Evolutionary conservation across 2,113 vertebrate species (phyloP).

Genomic region (Hippocampus barbouri): DNA sequence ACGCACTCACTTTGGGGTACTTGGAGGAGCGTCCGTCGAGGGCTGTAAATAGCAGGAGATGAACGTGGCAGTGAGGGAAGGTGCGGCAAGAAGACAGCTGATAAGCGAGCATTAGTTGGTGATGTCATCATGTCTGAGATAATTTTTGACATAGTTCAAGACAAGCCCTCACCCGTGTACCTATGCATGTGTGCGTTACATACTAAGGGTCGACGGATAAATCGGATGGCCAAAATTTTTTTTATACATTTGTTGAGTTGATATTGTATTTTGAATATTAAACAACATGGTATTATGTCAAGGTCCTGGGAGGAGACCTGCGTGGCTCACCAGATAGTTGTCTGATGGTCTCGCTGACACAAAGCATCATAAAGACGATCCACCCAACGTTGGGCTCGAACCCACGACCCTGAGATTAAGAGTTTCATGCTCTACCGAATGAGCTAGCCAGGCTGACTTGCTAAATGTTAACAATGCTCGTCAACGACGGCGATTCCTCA

Average conservation of each 20-base stretch:
- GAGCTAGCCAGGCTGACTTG: background rate
- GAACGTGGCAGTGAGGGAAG: constrained; percentile 24
- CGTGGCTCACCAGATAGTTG: no score
- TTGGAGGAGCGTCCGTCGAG: constrained; percentile 7
- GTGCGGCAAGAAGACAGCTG: constrained; percentile 35
- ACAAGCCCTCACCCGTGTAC: background rate
- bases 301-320: no score
- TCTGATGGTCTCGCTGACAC: no score
- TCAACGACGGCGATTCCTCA: no score
- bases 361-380: background rate
- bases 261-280: no score
- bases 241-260: no score
- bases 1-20: constrained; percentile 5
- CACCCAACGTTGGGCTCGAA: background rate
- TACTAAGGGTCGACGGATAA: no score
- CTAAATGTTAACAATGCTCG: no score
- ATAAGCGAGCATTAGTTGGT: constrained; percentile 48
- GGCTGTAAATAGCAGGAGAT: constrained; percentile 27
- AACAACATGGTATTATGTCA: no score
- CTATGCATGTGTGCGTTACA: background rate
- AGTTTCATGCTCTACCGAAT: background rate
- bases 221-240: no score
- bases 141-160: constrained; percentile 48
- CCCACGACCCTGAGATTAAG: no score
- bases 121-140: constrained; percentile 60